Percentiles rank a stretch among this genome's conserved stretches.
Conservation (phyloP, 2,888 invertebrate species). For the Callimorpha dominula region DNA sequence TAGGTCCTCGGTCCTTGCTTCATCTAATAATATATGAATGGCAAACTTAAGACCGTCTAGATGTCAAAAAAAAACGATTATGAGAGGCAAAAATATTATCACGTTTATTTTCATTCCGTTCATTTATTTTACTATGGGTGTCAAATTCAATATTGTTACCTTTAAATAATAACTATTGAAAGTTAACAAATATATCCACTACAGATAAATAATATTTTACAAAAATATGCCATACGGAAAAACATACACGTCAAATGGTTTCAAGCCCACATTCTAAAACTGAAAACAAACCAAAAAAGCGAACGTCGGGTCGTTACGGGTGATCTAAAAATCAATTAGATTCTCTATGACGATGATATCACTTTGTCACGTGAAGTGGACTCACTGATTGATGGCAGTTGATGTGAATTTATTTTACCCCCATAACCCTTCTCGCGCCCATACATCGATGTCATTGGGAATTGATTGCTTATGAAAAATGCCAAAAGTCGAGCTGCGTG, state of each 20-base stretch:
- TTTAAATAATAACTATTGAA: neutral
- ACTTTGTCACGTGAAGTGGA: conserved; percentile 66
- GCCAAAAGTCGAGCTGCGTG: conserved; percentile 50
- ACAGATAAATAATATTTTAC: too few relatives aligned
- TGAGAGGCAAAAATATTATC: too few relatives aligned
- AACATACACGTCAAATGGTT: neutral
- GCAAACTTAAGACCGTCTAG: too few relatives aligned
- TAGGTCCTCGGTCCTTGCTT: too few relatives aligned
- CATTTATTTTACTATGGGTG: too few relatives aligned
- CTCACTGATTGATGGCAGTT: conserved; percentile 73
- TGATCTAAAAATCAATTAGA: conserved; percentile 72
- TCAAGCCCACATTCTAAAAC: neutral
- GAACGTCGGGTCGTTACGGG: conserved; percentile 25
- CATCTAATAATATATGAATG: too few relatives aligned
- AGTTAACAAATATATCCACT: too few relatives aligned
- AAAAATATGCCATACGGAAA: neutral
- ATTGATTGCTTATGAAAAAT: conserved; percentile 74
- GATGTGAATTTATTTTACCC: conserved; percentile 69
- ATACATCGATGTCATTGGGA: conserved; percentile 67
- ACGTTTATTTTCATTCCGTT: too few relatives aligned
- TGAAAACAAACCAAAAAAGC: conserved; percentile 18
- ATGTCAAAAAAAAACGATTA: too few relatives aligned
- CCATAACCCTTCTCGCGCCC: conserved; percentile 61
- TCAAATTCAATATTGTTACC: too few relatives aligned
- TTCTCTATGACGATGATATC: conserved; percentile 66